Evolutionary conservation across 2,888 invertebrate species (phyloP).

Genomic region (Coelinius sp.): DNA sequence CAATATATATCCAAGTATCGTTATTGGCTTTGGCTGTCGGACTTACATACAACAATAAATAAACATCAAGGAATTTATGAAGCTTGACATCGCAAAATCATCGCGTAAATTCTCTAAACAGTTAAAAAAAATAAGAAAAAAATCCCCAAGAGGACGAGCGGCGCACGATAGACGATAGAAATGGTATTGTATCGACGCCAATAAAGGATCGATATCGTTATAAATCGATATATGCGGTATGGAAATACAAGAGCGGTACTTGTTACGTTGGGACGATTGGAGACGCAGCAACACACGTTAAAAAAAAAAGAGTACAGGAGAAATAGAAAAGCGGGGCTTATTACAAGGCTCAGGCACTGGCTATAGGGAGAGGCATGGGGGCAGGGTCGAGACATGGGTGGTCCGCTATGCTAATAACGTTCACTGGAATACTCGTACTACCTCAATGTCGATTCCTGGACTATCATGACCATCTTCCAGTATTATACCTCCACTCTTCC

Average conservation of each 20-base stretch:
- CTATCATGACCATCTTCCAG: background rate
- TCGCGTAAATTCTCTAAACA: too few relatives aligned
- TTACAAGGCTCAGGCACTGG: slow-evolving; percentile 57
- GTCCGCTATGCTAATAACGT: slow-evolving; percentile 66
- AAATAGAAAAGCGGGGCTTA: slow-evolving; percentile 65
- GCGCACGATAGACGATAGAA: slow-evolving; percentile 52
- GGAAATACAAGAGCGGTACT: slow-evolving; percentile 66
- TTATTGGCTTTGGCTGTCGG: too few relatives aligned
- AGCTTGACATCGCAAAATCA: too few relatives aligned
- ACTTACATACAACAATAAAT: background rate
- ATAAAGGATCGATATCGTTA: slow-evolving; percentile 69
- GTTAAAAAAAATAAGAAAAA: too few relatives aligned
- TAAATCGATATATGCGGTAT: slow-evolving; percentile 70
- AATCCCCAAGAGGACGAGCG: slow-evolving; percentile 41
- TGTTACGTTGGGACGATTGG: slow-evolving; percentile 45
- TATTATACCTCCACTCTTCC: slow-evolving; percentile 8
- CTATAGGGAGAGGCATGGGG: slow-evolving; percentile 46
- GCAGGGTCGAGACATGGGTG: slow-evolving; percentile 69
- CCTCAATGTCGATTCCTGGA: slow-evolving; percentile 11
- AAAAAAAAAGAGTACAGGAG: slow-evolving; percentile 51
- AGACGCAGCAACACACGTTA: background rate
- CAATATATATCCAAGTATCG: too few relatives aligned
- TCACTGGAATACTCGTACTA: slow-evolving; percentile 19
- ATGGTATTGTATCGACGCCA: slow-evolving; percentile 65
- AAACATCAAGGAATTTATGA: background rate